Conservation (phyloP, 1,140 invertebrate species). For the Ceratina calcarata region DNA sequence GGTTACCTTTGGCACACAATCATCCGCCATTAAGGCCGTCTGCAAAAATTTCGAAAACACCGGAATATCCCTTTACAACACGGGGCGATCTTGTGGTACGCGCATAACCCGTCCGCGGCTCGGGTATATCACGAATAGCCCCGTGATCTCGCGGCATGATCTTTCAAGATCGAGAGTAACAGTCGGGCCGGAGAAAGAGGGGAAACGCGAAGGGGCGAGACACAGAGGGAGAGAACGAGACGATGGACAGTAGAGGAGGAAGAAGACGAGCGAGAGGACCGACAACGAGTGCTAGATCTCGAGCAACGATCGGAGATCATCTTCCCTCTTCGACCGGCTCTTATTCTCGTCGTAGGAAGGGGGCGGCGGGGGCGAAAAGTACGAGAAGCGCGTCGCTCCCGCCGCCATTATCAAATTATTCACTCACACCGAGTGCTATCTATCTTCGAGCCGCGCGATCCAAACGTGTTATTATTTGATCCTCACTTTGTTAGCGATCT, state of each 20-base stretch:
- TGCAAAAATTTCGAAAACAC: slow-evolving; percentile 70
- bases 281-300: slow-evolving; percentile 72
- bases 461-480: slow-evolving; percentile 80
- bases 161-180: slow-evolving; percentile 57
- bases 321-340: slow-evolving; percentile 54
- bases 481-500: slow-evolving; percentile 80
- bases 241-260: slow-evolving; percentile 19
- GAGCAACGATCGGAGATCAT: slow-evolving; percentile 70
- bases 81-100: slow-evolving; percentile 49
- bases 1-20: slow-evolving; percentile 73
- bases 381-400: slow-evolving; percentile 53
- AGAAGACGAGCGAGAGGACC: background rate
- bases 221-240: slow-evolving; percentile 24
- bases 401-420: slow-evolving; percentile 79
- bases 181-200: slow-evolving; percentile 11
- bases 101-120: slow-evolving; percentile 57
- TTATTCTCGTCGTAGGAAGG: slow-evolving; percentile 47
- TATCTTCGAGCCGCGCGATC: slow-evolving; percentile 75
- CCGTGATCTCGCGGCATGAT: slow-evolving; percentile 69
- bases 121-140: slow-evolving; percentile 64
- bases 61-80: slow-evolving; percentile 72
- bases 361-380: slow-evolving; percentile 57
- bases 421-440: slow-evolving; percentile 78
- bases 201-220: slow-evolving; percentile 12
- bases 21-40: slow-evolving; percentile 71